Percentiles rank a stretch among this genome's conserved stretches.
phyloP scores from a whole-genome alignment of 2,113 vertebrate genomes.

The Vombatus ursinus region DNA sequence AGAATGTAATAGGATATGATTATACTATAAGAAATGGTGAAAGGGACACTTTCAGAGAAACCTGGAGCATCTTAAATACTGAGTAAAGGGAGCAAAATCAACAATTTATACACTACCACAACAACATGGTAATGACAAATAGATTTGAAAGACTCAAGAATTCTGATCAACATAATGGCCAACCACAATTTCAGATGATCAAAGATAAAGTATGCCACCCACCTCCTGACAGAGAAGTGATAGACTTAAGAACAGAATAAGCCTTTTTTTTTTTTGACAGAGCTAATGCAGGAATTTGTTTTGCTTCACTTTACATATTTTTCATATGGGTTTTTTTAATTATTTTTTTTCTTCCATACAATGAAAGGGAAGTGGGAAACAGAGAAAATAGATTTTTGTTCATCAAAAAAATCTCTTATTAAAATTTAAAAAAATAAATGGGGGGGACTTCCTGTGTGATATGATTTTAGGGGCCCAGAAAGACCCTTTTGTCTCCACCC shows the following conservation, averaged over 20 bases:
- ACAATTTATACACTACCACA: background rate
- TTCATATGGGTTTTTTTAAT: background rate
- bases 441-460: background rate
- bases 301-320: background rate
- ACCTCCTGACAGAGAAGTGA: background rate
- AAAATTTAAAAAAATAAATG: background rate
- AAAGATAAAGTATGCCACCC: background rate
- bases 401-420: background rate
- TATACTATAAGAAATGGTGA: background rate
- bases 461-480: background rate
- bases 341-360: background rate
- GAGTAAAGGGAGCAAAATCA: background rate
- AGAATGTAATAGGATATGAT: background rate
- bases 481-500: background rate
- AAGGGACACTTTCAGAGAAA: background rate
- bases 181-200: background rate
- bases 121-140: background rate
- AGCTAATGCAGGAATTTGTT: background rate
- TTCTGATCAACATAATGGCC: background rate
- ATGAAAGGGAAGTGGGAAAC: background rate
- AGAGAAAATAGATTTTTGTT: background rate
- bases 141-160: background rate
- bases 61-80: background rate
- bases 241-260: too few relatives aligned
- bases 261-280: background rate